Evolutionary conservation across 2,797 vertebrate species (phyloP).

Genomic region (Ara ararauna): DNA sequence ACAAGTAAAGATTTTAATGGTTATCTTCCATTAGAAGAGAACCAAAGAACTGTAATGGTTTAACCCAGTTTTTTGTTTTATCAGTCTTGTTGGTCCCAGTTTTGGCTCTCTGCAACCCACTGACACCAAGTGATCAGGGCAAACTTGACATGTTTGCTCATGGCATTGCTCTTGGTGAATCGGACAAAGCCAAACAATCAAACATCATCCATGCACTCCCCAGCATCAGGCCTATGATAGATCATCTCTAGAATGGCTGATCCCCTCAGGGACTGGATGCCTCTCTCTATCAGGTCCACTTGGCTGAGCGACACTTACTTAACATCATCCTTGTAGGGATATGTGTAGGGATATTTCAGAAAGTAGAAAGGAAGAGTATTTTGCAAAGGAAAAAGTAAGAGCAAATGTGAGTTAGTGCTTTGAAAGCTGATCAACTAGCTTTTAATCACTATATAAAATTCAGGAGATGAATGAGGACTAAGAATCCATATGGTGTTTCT

Average conservation of each 20-base stretch:
- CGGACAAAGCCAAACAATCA: conserved; percentile 89
- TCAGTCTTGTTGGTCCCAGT: conserved; percentile 96
- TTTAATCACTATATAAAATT: not conserved
- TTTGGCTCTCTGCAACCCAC: conserved; percentile 92
- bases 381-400: not conserved
- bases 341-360: not conserved
- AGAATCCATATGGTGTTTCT: not conserved
- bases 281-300: not conserved
- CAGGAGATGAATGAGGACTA: not conserved
- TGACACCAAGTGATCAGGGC: conserved; percentile 92
- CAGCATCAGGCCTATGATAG: not conserved
- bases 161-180: conserved; percentile 91
- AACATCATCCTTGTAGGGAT: not conserved
- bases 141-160: conserved; percentile 96
- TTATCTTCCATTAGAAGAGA: not conserved
- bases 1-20: not conserved
- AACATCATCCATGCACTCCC: conserved; percentile 77
- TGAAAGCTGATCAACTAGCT: not conserved
- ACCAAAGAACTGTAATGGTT: not conserved
- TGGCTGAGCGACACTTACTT: not conserved
- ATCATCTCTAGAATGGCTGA: not conserved
- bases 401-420: not conserved
- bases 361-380: not conserved
- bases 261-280: not conserved
- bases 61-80: conserved; percentile 69